phyloP scores from a whole-genome alignment of 2,113 vertebrate species.

The Kryptolebias marmoratus region DNA sequence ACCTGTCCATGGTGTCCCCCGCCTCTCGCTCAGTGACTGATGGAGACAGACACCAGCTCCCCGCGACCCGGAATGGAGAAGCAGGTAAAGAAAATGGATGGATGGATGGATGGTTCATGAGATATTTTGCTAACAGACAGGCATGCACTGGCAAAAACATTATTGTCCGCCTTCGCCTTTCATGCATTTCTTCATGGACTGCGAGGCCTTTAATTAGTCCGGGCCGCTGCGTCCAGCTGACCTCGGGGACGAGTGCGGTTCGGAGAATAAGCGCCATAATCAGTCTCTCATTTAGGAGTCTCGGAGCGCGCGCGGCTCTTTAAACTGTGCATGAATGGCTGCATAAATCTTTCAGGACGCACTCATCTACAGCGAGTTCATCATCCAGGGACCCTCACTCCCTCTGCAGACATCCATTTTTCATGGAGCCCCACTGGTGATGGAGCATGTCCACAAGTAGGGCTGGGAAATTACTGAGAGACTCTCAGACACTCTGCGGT shows the following conservation, averaged over 20 bases:
- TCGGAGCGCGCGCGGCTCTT: conserved; percentile 60
- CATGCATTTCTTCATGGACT: not conserved
- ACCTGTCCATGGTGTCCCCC: too few relatives aligned
- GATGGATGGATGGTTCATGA: too few relatives aligned
- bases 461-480: conserved; percentile 51
- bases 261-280: conserved; percentile 62
- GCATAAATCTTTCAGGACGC: conserved; percentile 75
- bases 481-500: conserved; percentile 22
- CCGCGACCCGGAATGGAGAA: too few relatives aligned
- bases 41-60: too few relatives aligned
- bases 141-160: too few relatives aligned
- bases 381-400: conserved; percentile 64
- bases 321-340: conserved; percentile 71
- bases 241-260: conserved; percentile 38
- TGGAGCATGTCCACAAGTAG: conserved; percentile 47
- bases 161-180: too few relatives aligned
- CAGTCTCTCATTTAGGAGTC: conserved; percentile 55
- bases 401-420: conserved; percentile 68
- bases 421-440: conserved; percentile 55
- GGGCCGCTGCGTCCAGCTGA: conserved; percentile 34
- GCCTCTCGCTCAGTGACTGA: too few relatives aligned
- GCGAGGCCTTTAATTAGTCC: not conserved
- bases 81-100: too few relatives aligned
- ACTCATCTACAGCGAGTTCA: conserved; percentile 71
- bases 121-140: too few relatives aligned